These are phyloP conservation scores for Halotydeus destructor DNA, from an alignment of 1,140 invertebrate genomes.

Conservation along the genomic window DNA sequence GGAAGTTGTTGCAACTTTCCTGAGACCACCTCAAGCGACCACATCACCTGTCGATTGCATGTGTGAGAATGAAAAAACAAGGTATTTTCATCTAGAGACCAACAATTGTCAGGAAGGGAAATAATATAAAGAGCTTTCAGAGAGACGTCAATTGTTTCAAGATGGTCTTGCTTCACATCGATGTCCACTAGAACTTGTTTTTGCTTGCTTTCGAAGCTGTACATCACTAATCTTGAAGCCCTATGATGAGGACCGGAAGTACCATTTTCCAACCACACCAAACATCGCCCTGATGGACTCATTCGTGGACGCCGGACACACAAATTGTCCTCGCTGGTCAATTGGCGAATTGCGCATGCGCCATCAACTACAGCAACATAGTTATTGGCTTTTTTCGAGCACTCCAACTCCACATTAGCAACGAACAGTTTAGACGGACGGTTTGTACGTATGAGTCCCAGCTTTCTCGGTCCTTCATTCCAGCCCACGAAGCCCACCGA, in stretches of 20 bases:
- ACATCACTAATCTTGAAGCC: conserved; percentile 16
- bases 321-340: no score
- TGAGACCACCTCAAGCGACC: conserved; percentile 1
- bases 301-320: conserved; percentile 22
- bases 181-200: no score
- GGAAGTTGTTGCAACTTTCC: conserved; percentile 1
- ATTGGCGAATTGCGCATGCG: no score
- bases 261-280: conserved; percentile 28
- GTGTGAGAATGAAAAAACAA: conserved; percentile 9
- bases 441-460: conserved; percentile 59
- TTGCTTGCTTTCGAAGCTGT: no score
- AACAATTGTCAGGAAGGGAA: conserved; percentile 11
- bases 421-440: no score
- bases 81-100: conserved; percentile 8
- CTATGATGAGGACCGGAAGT: conserved; percentile 28
- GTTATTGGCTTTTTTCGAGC: no score
- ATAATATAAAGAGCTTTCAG: conserved; percentile 11
- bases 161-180: no score
- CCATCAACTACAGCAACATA: no score
- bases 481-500: conserved; percentile 54
- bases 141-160: no score
- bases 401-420: no score
- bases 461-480: conserved; percentile 41
- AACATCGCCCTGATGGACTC: conserved; percentile 24
- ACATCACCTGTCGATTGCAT: not conserved